phyloP scores from a whole-genome alignment of 2,797 vertebrate species.

The Phrynocephalus guinanensis region DNA sequence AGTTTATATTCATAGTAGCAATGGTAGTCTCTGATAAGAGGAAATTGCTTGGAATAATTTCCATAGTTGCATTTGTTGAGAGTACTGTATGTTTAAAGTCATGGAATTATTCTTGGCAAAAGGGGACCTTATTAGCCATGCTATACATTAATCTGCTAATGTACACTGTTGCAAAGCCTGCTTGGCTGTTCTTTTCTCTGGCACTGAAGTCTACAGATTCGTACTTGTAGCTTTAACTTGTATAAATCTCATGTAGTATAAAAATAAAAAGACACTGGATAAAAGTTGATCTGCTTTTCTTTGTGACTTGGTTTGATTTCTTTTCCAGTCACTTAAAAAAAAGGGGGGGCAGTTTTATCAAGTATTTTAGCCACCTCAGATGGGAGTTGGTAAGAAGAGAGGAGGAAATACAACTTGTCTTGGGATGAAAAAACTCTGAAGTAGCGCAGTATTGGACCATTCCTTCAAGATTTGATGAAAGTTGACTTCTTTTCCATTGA shows the following conservation, averaged over 20 bases:
- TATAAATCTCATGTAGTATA: slow-evolving; percentile 13
- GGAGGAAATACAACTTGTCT: neutral
- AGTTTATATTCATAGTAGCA: slow-evolving; percentile 1
- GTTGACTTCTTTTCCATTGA: neutral
- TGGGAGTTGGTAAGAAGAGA: neutral
- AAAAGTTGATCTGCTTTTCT: neutral
- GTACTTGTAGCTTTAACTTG: slow-evolving; percentile 14
- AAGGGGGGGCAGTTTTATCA: neutral
- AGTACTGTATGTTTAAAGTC: neutral
- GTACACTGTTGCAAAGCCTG: neutral
- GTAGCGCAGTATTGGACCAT: neutral
- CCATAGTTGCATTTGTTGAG: neutral
- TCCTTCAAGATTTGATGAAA: slow-evolving; percentile 5
- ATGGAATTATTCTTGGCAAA: neutral
- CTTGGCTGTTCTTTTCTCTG: neutral
- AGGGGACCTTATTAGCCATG: neutral
- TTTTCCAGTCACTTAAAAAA: neutral
- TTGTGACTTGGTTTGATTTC: neutral
- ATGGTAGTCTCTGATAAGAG: neutral
- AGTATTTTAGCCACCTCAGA: neutral
- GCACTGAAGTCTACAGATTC: slow-evolving; percentile 8
- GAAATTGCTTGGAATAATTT: slow-evolving; percentile 13
- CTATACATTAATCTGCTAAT: slow-evolving; percentile 3
- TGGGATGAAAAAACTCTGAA: neutral
- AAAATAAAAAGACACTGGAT: slow-evolving; percentile 26